Conservation (phyloP, 2,888 invertebrate genomes). For the Euspilapteryx auroguttella region DNA sequence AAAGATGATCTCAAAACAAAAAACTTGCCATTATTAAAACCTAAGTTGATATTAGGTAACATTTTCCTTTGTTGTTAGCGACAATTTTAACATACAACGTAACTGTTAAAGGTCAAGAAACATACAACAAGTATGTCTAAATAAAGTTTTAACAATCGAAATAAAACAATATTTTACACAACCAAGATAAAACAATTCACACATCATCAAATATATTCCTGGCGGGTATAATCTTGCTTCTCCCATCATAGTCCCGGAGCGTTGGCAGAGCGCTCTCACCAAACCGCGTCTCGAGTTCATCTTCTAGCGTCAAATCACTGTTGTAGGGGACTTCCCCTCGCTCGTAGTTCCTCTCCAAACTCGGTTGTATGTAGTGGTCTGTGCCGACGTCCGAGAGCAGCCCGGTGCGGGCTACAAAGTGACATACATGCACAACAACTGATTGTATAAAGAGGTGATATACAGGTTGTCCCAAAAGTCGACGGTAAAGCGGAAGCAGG, state of each 20-base stretch:
- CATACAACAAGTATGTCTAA: no score
- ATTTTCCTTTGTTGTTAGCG: no score
- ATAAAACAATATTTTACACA: no score
- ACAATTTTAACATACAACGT: no score
- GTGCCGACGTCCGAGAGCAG: constrained; percentile 77
- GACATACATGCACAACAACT: constrained; percentile 51
- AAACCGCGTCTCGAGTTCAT: constrained; percentile 67
- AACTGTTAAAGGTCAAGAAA: no score
- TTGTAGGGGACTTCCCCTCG: constrained; percentile 27
- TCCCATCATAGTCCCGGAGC: constrained; percentile 21
- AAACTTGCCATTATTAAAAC: no score
- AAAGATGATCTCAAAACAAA: no score
- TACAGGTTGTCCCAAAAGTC: no score
- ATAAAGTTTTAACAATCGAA: no score
- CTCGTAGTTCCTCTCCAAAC: constrained; percentile 35
- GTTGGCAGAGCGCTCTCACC: constrained; percentile 63
- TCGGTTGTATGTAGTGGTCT: constrained; percentile 67
- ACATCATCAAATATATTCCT: constrained; percentile 85
- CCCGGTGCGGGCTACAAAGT: constrained; percentile 71
- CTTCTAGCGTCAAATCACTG: constrained; percentile 25
- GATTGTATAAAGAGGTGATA: constrained; percentile 15
- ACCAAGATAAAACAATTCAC: no score
- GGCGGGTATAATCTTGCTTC: constrained; percentile 69
- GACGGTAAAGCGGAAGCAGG: no score
- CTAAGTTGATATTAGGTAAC: no score